Base-by-base conservation (phyloP, 2,888 invertebrate species). In the Erebia epiphron region DNA sequence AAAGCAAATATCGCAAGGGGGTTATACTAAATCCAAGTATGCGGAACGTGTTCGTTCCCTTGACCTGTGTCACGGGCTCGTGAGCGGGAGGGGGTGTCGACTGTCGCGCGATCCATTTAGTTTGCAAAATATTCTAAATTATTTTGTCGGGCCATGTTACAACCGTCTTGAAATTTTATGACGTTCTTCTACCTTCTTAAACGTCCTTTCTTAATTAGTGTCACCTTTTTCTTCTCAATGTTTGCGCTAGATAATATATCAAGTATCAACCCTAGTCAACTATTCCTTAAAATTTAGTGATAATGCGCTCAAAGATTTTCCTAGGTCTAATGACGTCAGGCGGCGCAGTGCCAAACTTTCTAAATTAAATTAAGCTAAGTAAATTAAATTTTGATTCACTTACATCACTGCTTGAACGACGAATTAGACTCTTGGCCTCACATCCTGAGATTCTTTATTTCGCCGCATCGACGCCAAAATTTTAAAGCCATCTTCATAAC, bases 11-110 rank as follows among this genome's bases (percentile, higher is more conserved):
- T 72, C 70, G 74, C 62, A 49, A 75, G 76, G 67, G 68, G 73
- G 76, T 76, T n/a, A 73, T 79, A 82, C 82, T 80, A 80, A 81
- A 80, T 80, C 75, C 79, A 82, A 82, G 81, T 78, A 79, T 79
- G 80, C 82, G 84, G 80, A 83, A 83, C 81, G 77, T 75, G 62
- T 62, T 54, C 16, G 77, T 75, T 79, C 78, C 80, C 78, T 79
- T 79, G 82, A 80, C 80, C 80, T 78, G 70, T 76, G 79, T 79
- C 80, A 78, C 78, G 82, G 80, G 79, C 80, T 79, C 79, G 69
- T 71, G 63, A 21, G 16, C 60, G 67, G 57, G 62, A 50, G 64
- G 61, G 67, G 18, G 63, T 35, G 26, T 26, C 26, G 26, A 26
- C 26, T 70, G 57, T 58, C 50, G 26, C 52, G 49, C 63, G 56